Conservation (phyloP, 2,888 invertebrate genomes). For the Pharmacophagus antenor region DNA sequence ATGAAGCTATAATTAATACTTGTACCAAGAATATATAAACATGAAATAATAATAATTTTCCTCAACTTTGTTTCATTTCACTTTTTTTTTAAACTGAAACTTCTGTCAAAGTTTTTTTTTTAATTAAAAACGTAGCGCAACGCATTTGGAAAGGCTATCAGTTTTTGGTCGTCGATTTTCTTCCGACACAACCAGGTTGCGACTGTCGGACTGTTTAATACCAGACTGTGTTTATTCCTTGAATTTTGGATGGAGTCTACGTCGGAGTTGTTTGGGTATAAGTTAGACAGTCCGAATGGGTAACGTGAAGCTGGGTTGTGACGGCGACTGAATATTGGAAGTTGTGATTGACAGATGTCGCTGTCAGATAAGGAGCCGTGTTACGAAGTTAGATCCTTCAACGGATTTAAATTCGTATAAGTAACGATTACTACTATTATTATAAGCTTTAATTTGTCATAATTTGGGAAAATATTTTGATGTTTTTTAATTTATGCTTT, state of each 20-base stretch:
- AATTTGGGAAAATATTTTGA: no score
- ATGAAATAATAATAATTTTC: no score
- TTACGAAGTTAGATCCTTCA: conserved; percentile 9
- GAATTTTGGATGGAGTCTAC: conserved; percentile 62
- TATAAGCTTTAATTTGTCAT: no score
- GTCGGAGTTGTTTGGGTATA: conserved; percentile 60
- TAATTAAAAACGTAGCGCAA: background rate
- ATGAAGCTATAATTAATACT: no score
- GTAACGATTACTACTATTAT: no score
- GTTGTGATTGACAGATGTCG: conserved; percentile 35
- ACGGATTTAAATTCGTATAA: background rate
- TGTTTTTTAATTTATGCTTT: no score
- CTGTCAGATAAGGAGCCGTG: conserved; percentile 18
- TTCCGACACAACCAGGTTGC: conserved; percentile 46
- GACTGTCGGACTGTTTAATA: conserved; percentile 55
- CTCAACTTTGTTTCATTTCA: no score
- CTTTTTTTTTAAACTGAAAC: background rate
- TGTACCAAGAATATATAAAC: background rate
- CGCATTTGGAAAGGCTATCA: conserved; percentile 47
- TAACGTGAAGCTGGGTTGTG: conserved; percentile 53
- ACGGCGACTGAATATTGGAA: conserved; percentile 35
- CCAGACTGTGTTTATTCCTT: conserved; percentile 59
- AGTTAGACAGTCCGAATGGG: conserved; percentile 53
- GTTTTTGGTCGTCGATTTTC: conserved; percentile 52
- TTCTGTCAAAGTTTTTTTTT: background rate